Evolutionary conservation across 2,888 invertebrate species (phyloP), one percentile per base, ranked within the genome.

Genomic region (Synanthedon myopaeformis): DNA sequence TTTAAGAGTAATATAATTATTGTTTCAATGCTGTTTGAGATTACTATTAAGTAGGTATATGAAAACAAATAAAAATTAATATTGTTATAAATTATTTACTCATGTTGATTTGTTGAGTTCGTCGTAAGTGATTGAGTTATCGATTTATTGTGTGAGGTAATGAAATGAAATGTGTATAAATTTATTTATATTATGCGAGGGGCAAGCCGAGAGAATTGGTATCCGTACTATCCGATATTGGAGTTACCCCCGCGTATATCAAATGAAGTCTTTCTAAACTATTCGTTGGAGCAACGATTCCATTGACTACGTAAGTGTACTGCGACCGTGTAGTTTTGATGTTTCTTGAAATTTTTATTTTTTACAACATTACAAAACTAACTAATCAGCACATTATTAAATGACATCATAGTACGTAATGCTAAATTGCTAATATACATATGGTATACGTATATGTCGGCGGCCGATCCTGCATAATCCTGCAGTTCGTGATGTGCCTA

Each of bases 191-290:
- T n/a, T 19, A 67, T 64, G 63, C 54, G 61, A 70, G 70, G 72
- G 73, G 64, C 63, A 59, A 59, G 57, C 61, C 51, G 60, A 63
- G 61, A 66, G 63, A 64, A 70, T 67, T 65, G 62, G 65, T 65
- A 65, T 69, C 68, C 63, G 59, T 66, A 68, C 66, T 63, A 72
- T 73, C 61, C 67, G 67, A 76, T 76, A 76, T 76, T 69, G 70
- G 65, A 74, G 70, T 69, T 72, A 78, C 80, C 82, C 82, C 76
- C 72, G 69, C 72, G 74, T 81, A 82, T 75, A 78, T 81, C 72
- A 80, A 81, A 81, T 83, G 82, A 82, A 84, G 79, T 81, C 79
- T 80, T 83, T 82, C 78, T 79, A 76, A 82, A 83, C 82, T 84
- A 84, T 80, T 76, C 79, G 74, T 69, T 74, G 70, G 76, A 76